Evolutionary conservation across 1,140 invertebrate genomes (phyloP).

Genomic region (Rhagoletis pomonella): DNA sequence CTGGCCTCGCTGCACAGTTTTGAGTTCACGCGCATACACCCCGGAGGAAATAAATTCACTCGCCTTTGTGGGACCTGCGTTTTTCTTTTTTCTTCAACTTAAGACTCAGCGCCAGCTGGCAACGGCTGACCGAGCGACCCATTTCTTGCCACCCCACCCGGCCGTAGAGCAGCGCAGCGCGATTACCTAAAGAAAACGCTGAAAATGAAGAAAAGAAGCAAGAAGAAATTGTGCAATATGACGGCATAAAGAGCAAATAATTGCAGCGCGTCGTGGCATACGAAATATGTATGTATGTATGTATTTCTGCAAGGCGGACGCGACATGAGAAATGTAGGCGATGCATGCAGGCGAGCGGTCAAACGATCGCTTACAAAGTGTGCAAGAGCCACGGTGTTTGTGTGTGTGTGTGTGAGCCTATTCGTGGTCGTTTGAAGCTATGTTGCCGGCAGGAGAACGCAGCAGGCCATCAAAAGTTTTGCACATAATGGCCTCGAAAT

Average conservation of each 20-base stretch:
- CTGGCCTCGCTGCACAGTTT: conserved; percentile 12
- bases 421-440: not conserved
- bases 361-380: not conserved
- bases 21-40: conserved; percentile 13
- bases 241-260: conserved; percentile 18
- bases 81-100: not conserved
- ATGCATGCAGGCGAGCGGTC: conserved; percentile 30
- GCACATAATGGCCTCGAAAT: conserved; percentile 48
- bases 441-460: not conserved
- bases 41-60: conserved; percentile 36
- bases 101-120: conserved; percentile 4
- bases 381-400: not conserved
- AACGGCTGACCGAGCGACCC: conserved; percentile 2
- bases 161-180: not conserved
- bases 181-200: not conserved
- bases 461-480: conserved; percentile 3
- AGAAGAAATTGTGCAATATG: not conserved
- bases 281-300: not conserved
- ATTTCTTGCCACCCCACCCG: not conserved
- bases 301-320: not conserved
- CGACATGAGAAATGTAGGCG: conserved; percentile 14
- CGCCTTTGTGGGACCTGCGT: not conserved
- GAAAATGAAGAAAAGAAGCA: not conserved
- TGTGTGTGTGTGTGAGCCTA: not conserved
- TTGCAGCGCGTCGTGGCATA: not conserved